A percentile compares a stretch with the other conserved stretches of the same genome.
phyloP scores from a whole-genome alignment of 1,140 invertebrate genomes.

The Cydia amplana region DNA sequence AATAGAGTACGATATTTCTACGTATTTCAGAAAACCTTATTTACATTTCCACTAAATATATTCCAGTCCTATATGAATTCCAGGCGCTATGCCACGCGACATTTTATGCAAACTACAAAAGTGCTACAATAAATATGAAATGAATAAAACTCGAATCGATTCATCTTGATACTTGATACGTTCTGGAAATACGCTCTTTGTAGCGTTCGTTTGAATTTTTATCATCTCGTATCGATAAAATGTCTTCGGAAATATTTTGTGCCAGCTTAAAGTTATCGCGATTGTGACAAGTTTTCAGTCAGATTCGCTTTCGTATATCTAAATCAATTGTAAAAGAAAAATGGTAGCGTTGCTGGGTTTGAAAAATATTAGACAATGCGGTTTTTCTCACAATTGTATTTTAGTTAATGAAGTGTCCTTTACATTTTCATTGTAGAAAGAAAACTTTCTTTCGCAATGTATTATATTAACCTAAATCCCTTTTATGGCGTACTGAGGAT shows the following conservation, averaged over 20 bases:
- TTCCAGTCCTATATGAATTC: neutral
- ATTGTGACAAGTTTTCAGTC: neutral
- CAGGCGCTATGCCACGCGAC: neutral
- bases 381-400: neutral
- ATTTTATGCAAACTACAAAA: neutral
- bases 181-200: conserved; percentile 26
- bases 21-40: too few species aligned
- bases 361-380: neutral
- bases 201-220: conserved; percentile 19
- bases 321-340: neutral
- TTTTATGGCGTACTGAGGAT: conserved; percentile 41
- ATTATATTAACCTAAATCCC: conserved; percentile 45
- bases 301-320: neutral
- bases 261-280: neutral
- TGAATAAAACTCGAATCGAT: conserved; percentile 23
- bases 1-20: too few species aligned
- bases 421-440: neutral
- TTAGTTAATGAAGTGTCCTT: neutral
- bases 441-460: conserved; percentile 33
- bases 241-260: neutral
- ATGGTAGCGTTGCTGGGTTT: neutral
- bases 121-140: conserved; percentile 20
- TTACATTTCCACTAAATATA: neutral
- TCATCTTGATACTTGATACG: neutral
- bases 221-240: conserved; percentile 12